phyloP scores from a whole-genome alignment of 2,888 invertebrate species.

The Lucinisca nassula region DNA sequence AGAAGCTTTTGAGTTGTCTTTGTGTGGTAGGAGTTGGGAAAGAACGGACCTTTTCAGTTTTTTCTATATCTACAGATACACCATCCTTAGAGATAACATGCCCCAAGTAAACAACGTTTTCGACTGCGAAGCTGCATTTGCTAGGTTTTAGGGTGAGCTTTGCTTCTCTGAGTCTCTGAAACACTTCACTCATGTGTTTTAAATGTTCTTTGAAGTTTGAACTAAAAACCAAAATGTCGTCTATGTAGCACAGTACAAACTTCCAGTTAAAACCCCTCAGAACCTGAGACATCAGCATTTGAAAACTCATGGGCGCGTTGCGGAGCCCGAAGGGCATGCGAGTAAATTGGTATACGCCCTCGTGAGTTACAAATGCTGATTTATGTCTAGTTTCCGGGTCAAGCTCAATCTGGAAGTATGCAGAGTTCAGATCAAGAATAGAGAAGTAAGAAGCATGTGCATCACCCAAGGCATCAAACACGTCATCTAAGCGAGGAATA shows the following conservation, averaged over 20 bases:
- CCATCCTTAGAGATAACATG: constrained; percentile 60
- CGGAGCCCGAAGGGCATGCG: constrained; percentile 64
- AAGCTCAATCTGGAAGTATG: constrained; percentile 56
- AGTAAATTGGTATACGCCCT: constrained; percentile 57
- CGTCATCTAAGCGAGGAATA: constrained; percentile 57
- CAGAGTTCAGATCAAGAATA: constrained; percentile 62
- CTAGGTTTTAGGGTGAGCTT: constrained; percentile 62
- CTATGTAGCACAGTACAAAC: constrained; percentile 56
- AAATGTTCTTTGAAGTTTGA: constrained; percentile 55
- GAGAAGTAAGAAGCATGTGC: constrained; percentile 56
- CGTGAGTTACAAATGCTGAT: constrained; percentile 63
- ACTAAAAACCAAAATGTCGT: constrained; percentile 66
- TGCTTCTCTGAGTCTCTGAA: constrained; percentile 52
- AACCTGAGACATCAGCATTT: constrained; percentile 60
- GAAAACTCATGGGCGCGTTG: constrained; percentile 64
- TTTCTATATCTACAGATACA: constrained; percentile 36
- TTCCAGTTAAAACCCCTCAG: constrained; percentile 61
- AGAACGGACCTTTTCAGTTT: constrained; percentile 56
- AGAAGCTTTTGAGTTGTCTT: constrained; percentile 58
- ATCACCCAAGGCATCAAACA: constrained; percentile 67
- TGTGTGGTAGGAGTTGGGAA: constrained; percentile 51
- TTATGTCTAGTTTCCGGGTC: constrained; percentile 60
- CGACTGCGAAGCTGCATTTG: constrained; percentile 62
- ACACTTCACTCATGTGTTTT: constrained; percentile 53
- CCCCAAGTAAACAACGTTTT: constrained; percentile 57